phyloP scores from a whole-genome alignment of 2,888 invertebrate species.

The Flexamia atlantica region DNA sequence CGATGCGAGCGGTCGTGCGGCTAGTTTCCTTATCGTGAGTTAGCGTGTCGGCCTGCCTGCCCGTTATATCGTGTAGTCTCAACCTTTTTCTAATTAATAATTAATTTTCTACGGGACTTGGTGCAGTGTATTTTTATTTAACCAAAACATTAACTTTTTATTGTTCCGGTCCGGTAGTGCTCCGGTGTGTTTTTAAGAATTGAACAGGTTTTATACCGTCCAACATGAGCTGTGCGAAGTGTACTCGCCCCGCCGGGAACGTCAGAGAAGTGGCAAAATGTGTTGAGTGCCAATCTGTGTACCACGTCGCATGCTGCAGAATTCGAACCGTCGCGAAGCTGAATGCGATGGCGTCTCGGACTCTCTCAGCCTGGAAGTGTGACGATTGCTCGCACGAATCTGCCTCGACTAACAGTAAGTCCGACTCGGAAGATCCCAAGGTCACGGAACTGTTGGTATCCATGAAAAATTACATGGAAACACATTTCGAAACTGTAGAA shows the following conservation, averaged over 20 bases:
- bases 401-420: not conserved
- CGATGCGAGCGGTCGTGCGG: not conserved
- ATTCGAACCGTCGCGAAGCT: not conserved
- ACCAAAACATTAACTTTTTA: not conserved
- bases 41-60: not conserved
- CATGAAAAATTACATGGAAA: slow-evolving; percentile 1
- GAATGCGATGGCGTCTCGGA: not conserved
- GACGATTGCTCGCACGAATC: not conserved
- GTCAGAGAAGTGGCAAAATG: not conserved
- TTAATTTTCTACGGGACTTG: too few relatives aligned
- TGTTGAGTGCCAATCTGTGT: not conserved
- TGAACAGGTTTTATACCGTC: not conserved
- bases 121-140: not conserved
- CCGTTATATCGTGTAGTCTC: not conserved
- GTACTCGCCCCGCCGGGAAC: not conserved
- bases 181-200: not conserved
- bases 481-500: not conserved
- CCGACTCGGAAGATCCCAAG: not conserved
- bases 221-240: not conserved
- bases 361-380: not conserved
- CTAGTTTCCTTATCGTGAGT: slow-evolving; percentile 5
- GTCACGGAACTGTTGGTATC: not conserved
- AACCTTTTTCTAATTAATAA: too few relatives aligned
- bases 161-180: not conserved
- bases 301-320: not conserved